These are phyloP conservation scores for Martes martes DNA, from an alignment of 2,113 vertebrate species.

Conservation along the genomic window DNA sequence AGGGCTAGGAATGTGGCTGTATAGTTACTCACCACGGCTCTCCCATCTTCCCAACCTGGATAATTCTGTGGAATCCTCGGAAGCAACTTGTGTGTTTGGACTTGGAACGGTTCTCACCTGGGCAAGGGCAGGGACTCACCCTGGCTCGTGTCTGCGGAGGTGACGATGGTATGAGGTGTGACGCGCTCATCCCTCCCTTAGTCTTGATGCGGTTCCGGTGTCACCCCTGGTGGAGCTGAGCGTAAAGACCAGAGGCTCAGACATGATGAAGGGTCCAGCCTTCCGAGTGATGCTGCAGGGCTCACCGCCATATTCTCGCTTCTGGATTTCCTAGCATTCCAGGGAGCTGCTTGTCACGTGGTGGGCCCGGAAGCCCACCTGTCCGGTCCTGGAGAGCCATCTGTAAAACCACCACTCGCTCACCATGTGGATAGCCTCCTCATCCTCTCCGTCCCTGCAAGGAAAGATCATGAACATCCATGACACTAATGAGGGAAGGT, in stretches of 20 bases:
- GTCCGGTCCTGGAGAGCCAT: not conserved
- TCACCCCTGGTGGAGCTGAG: not conserved
- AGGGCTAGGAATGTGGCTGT: not conserved
- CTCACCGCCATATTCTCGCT: conserved; percentile 69
- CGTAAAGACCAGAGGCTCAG: not conserved
- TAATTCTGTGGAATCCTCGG: not conserved
- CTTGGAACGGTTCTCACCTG: not conserved
- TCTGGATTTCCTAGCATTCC: conserved; percentile 68
- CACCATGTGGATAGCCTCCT: rapidly evolving
- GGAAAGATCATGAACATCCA: not conserved
- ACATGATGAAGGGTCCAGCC: not conserved
- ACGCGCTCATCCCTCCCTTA: not conserved
- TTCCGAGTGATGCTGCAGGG: conserved; percentile 76
- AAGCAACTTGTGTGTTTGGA: not conserved
- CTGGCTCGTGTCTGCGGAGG: not conserved
- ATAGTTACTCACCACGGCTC: not conserved
- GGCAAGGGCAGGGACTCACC: not conserved
- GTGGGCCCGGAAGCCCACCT: not conserved
- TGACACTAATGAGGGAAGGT: not conserved
- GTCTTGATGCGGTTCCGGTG: not conserved
- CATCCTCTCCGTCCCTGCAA: not conserved
- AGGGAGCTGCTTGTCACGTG: conserved; percentile 14
- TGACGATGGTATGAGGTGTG: rapidly evolving
- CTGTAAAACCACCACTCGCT: rapidly evolving
- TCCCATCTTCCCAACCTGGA: not conserved